These are phyloP conservation scores for Drosophila pallidifrons DNA, from an alignment of 1,140 invertebrate species.

Conservation along the genomic window DNA sequence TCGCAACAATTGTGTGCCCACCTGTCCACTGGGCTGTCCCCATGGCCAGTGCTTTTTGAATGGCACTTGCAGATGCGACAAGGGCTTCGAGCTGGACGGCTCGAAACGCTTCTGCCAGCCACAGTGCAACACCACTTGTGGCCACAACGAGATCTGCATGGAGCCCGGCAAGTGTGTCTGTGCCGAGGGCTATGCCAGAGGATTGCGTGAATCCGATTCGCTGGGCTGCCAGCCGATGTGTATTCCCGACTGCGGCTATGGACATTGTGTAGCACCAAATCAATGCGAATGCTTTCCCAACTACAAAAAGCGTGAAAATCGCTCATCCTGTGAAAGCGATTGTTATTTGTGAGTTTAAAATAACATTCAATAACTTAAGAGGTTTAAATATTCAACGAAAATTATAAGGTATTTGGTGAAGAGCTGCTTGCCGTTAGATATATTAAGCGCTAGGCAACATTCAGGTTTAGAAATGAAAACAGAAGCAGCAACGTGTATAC, in stretches of 20 bases:
- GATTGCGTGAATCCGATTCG: constrained; percentile 60
- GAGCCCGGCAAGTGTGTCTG: constrained; percentile 87
- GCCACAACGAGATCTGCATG: constrained; percentile 85
- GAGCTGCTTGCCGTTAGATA: not conserved
- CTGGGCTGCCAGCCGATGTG: constrained; percentile 79
- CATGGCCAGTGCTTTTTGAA: constrained; percentile 85
- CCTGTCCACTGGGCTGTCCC: constrained; percentile 77
- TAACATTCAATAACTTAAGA: not conserved
- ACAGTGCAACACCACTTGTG: constrained; percentile 71
- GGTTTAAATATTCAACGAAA: too few relatives aligned
- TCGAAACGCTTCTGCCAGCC: constrained; percentile 86
- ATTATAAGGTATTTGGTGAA: not conserved
- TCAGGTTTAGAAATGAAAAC: too few relatives aligned
- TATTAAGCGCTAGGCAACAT: too few relatives aligned
- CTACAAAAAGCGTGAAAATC: constrained; percentile 60
- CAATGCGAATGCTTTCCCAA: constrained; percentile 87
- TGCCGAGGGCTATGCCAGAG: constrained; percentile 86
- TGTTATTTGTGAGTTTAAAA: constrained; percentile 69
- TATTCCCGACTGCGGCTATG: constrained; percentile 86
- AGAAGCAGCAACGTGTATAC: too few relatives aligned
- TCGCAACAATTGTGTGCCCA: constrained; percentile 77
- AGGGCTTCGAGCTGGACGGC: constrained; percentile 87
- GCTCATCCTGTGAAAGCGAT: constrained; percentile 62
- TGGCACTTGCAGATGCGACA: constrained; percentile 87
- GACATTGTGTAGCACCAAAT: constrained; percentile 87